These are phyloP conservation scores for Hyposoter didymator DNA, from an alignment of 2,888 invertebrate species.

Conservation along the genomic window DNA sequence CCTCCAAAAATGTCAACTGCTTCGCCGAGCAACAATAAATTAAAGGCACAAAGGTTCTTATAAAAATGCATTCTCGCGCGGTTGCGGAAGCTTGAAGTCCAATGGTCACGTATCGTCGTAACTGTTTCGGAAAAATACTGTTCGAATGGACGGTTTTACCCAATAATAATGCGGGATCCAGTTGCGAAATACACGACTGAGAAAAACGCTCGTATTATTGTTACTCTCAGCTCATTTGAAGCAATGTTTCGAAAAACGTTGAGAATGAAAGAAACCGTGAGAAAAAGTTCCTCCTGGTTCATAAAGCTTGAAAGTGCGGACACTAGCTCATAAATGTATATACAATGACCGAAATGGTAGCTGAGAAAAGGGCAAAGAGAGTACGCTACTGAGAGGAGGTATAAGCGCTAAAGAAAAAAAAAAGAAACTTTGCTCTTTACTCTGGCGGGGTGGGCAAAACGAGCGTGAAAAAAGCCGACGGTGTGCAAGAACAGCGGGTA, in stretches of 20 bases:
- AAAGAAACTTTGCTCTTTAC: constrained; percentile 65
- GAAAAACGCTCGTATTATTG: constrained; percentile 5
- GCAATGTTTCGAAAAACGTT: constrained; percentile 10
- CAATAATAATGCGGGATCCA: neutral
- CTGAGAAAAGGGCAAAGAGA: constrained; percentile 28
- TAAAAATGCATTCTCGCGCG: neutral
- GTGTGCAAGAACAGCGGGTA: constrained; percentile 37
- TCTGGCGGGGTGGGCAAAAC: constrained; percentile 36
- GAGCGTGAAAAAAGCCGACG: constrained; percentile 52
- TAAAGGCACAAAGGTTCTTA: neutral
- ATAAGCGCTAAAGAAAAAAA: constrained; percentile 53
- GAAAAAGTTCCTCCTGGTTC: constrained; percentile 46
- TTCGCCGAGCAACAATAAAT: neutral
- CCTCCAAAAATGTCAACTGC: no score
- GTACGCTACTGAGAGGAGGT: constrained; percentile 22
- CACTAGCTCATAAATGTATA: constrained; percentile 48
- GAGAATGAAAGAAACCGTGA: constrained; percentile 8
- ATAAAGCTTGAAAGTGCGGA: constrained; percentile 61
- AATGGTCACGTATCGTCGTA: constrained; percentile 14
- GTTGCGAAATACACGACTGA: neutral
- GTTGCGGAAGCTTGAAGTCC: neutral
- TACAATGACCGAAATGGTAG: constrained; percentile 54
- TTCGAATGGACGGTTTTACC: neutral
- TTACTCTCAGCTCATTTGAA: constrained; percentile 27
- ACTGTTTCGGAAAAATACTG: constrained; percentile 6